These are phyloP conservation scores for Parnassius mnemosyne DNA, from an alignment of 2,888 invertebrate genomes.

Conservation along the genomic window DNA sequence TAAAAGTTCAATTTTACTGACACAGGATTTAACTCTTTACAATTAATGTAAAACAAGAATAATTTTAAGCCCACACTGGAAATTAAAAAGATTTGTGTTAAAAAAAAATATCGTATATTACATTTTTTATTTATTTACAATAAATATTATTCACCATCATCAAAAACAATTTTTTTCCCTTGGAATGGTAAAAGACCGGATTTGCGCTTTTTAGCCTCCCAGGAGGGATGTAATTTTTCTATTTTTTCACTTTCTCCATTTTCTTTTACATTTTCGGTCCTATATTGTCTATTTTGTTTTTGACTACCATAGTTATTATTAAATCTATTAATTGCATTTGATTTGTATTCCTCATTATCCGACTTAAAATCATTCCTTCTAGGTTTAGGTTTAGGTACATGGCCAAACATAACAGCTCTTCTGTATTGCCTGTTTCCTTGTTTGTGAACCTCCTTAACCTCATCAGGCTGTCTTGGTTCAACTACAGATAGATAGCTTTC, in stretches of 20 bases:
- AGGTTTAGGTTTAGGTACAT: conserved; percentile 56
- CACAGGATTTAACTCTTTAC: background rate
- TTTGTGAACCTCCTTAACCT: conserved; percentile 65
- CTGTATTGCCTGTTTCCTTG: conserved; percentile 68
- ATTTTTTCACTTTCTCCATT: conserved; percentile 34
- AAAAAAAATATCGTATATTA: background rate
- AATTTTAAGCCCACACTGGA: background rate
- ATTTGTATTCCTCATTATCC: conserved; percentile 30
- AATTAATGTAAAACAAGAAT: background rate
- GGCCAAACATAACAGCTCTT: conserved; percentile 72
- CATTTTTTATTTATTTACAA: conserved; percentile 6
- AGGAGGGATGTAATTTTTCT: conserved; percentile 77
- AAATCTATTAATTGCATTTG: conserved; percentile 38
- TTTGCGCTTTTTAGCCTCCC: conserved; percentile 76
- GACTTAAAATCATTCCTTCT: conserved; percentile 41
- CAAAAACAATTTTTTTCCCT: conserved; percentile 74
- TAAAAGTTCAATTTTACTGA: no score
- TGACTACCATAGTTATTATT: conserved; percentile 27
- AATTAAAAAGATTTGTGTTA: background rate
- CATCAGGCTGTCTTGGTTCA: conserved; percentile 69
- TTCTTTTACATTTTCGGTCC: conserved; percentile 27
- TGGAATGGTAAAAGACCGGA: conserved; percentile 68
- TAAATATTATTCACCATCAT: conserved; percentile 44
- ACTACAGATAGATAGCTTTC: conserved; percentile 70
- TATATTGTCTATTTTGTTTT: conserved; percentile 4